A percentile compares a stretch with the other conserved stretches of the same genome.
These are phyloP conservation scores for Kradibia gibbosae DNA, from an alignment of 1,140 invertebrate genomes.

Conservation along the genomic window DNA sequence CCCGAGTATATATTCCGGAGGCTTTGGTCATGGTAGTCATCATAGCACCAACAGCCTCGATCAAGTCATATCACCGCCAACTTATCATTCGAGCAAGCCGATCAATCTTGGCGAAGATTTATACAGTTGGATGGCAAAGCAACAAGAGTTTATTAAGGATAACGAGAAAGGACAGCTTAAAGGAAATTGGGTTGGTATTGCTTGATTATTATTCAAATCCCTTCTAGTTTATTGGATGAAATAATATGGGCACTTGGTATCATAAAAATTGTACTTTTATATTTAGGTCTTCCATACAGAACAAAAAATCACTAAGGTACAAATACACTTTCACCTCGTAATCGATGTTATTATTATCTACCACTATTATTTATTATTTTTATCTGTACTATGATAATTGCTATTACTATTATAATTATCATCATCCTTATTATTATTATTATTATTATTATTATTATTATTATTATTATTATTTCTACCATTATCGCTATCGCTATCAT, in stretches of 20 bases:
- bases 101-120: slow-evolving; percentile 83
- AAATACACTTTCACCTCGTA: slow-evolving; percentile 23
- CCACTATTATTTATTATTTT: neutral
- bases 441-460: neutral
- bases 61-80: slow-evolving; percentile 65
- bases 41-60: slow-evolving; percentile 70
- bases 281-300: slow-evolving; percentile 70
- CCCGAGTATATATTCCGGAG: slow-evolving; percentile 76
- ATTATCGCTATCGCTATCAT: slow-evolving; percentile 27
- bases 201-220: neutral
- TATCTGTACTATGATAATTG: too few species aligned
- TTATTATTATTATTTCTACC: neutral
- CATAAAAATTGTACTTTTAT: slow-evolving; percentile 41
- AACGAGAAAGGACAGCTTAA: slow-evolving; percentile 69
- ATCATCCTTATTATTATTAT: neutral
- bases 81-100: slow-evolving; percentile 63
- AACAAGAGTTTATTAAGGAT: slow-evolving; percentile 80
- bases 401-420: neutral
- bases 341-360: neutral
- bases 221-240: neutral
- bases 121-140: slow-evolving; percentile 96
- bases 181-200: slow-evolving; percentile 68
- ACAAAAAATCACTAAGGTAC: slow-evolving; percentile 68
- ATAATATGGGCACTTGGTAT: slow-evolving; percentile 14
- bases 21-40: slow-evolving; percentile 70